Evolutionary conservation across 2,113 vertebrate species (phyloP).

Genomic region (Grammomys dolichurus): DNA sequence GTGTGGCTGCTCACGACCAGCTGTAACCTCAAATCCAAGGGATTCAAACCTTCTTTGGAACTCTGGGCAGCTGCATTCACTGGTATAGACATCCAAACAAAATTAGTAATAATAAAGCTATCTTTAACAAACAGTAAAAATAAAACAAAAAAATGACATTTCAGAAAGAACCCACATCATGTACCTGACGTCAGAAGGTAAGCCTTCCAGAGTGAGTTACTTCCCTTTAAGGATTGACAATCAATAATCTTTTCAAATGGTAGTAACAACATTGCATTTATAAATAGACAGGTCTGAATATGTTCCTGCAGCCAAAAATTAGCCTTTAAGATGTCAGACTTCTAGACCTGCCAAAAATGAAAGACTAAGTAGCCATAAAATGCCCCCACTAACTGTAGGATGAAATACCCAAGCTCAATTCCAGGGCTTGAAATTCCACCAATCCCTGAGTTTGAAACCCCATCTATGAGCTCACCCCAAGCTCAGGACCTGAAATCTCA

Average conservation of each 20-base stretch:
- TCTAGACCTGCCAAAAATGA: constrained; percentile 15
- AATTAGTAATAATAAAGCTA: neutral
- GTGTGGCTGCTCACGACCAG: neutral
- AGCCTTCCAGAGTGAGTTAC: neutral
- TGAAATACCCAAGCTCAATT: neutral
- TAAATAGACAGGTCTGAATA: neutral
- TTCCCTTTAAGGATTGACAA: neutral
- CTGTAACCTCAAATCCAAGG: neutral
- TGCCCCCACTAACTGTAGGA: neutral
- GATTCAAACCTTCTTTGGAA: neutral
- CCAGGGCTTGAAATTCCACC: neutral
- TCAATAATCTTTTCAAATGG: neutral
- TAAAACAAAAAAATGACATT: neutral
- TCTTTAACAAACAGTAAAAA: neutral
- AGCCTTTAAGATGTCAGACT: neutral
- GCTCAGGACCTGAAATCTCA: neutral
- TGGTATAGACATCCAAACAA: neutral
- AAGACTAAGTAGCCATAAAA: constrained; percentile 40
- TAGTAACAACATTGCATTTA: neutral
- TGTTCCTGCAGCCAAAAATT: neutral
- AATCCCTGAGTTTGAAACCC: neutral
- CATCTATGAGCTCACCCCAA: neutral
- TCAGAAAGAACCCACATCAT: neutral
- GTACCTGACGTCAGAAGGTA: neutral
- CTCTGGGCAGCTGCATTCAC: neutral